Base-by-base conservation (phyloP, 2,113 vertebrate species). In the Acrocephalus kingi region DNA sequence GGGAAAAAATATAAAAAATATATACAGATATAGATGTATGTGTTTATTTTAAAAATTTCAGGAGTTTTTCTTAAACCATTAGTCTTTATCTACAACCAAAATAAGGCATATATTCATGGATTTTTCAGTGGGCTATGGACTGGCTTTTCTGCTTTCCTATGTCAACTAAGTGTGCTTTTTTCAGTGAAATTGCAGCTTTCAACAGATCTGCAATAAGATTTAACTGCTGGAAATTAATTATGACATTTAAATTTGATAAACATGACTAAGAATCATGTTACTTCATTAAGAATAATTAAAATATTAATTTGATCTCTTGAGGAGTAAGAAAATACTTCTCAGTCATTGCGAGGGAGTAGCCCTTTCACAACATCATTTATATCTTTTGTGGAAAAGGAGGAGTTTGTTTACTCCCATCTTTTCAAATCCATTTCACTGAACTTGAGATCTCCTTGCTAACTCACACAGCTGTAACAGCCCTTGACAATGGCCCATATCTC, bases 11-110 rank as follows among this genome's bases (percentile, higher is more conserved):
- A 79, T 3, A n/a, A 68, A 76, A 35, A 7, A 13, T 15, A 64
- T 15, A 12, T 12, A 19, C 0, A 4, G 3, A n/a, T 48, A 10
- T 11, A 17, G 3, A 4, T 21, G 4, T 11, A 11, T 24, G 4
- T 73, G 33, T 58, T 49, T 43, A 28, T 87, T 87, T 84, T 8
- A 13, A 93, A 89, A 54, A 8, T 3, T 74, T 35, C 28, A 46
- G 20, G 22, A 51, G 3, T 19, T 77, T 89, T 95, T 63, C n/a
- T 48, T 39, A 71, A 81, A 49, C 8, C n/a, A 5, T 30, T 73
- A 17, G 41, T 7, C 28, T 80, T 80, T 25, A 52, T 66, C 18
- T 39, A 41, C 54, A 45, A 9, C 3, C 4, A 23, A 69, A 84
- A 49, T 10, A n/a, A 71, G 15, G 14, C 4, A 19, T 24, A 39